A percentile compares a stretch with the other conserved stretches of the same genome.
phyloP scores from a whole-genome alignment of 2,888 invertebrate species.

The Agriopis leucophaearia region DNA sequence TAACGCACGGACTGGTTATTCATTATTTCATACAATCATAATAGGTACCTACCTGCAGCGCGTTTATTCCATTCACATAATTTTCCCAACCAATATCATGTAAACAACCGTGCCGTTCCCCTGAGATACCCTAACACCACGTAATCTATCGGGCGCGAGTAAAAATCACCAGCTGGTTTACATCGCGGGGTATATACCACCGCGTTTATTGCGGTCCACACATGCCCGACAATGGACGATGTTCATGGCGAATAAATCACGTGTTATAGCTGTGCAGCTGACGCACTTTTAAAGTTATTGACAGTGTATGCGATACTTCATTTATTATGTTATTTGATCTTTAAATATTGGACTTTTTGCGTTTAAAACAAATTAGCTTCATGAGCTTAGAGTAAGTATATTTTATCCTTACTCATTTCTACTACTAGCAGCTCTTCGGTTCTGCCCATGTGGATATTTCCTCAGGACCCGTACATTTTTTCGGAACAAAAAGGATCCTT shows the following conservation, averaged over 20 bases:
- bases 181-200: conserved; percentile 59
- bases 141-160: conserved; percentile 60
- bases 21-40: conserved; percentile 24
- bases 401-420: background rate
- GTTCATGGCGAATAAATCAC: conserved; percentile 68
- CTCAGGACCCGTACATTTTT: too few species aligned
- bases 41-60: conserved; percentile 32
- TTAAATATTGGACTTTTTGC: conserved; percentile 36
- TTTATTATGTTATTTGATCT: conserved; percentile 43
- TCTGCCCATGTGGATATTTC: too few species aligned
- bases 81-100: conserved; percentile 47
- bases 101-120: conserved; percentile 47
- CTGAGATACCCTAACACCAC: conserved; percentile 56
- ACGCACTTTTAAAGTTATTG: conserved; percentile 71
- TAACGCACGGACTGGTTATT: conserved; percentile 16
- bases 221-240: conserved; percentile 69
- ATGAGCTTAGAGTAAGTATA: background rate
- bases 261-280: conserved; percentile 65
- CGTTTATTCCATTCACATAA: conserved; percentile 39
- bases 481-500: too few species aligned
- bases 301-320: conserved; percentile 60
- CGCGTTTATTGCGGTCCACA: conserved; percentile 55
- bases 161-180: conserved; percentile 60
- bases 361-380: conserved; percentile 35
- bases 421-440: too few species aligned